These are phyloP conservation scores for Aleiodes testaceus DNA, from an alignment of 2,888 invertebrate species.

Conservation along the genomic window DNA sequence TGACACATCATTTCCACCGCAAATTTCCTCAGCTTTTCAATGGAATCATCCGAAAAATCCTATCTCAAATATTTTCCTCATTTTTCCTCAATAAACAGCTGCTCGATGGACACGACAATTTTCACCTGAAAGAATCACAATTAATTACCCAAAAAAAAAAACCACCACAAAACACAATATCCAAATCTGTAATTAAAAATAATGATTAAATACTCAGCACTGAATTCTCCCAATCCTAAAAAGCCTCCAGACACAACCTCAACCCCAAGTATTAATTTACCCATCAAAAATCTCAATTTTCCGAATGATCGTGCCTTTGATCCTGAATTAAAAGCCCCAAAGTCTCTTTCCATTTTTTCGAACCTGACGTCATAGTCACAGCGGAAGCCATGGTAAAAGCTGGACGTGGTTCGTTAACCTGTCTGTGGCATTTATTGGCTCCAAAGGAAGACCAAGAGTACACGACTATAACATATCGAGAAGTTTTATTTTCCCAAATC, in stretches of 20 bases:
- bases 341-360: constrained; percentile 60
- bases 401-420: constrained; percentile 69
- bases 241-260: too few relatives aligned
- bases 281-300: constrained; percentile 21
- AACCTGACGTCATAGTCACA: too few relatives aligned
- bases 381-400: constrained; percentile 26
- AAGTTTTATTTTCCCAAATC: constrained; percentile 48
- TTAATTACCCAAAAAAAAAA: neutral
- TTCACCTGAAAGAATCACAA: neutral
- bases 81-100: too few relatives aligned
- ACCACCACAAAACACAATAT: neutral
- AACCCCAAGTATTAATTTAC: neutral
- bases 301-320: constrained; percentile 63
- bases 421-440: constrained; percentile 69
- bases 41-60: too few relatives aligned
- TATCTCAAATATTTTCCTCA: too few relatives aligned
- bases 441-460: constrained; percentile 57
- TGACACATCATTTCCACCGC: neutral
- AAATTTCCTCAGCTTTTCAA: too few relatives aligned
- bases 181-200: neutral
- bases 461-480: constrained; percentile 60
- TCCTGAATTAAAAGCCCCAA: constrained; percentile 70
- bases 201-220: constrained; percentile 1
- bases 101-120: too few relatives aligned
- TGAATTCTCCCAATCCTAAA: constrained; percentile 23